Percentiles rank a stretch among this genome's conserved stretches.
Conservation (phyloP, 2,888 invertebrate species). For the Drosophila prolongata region DNA sequence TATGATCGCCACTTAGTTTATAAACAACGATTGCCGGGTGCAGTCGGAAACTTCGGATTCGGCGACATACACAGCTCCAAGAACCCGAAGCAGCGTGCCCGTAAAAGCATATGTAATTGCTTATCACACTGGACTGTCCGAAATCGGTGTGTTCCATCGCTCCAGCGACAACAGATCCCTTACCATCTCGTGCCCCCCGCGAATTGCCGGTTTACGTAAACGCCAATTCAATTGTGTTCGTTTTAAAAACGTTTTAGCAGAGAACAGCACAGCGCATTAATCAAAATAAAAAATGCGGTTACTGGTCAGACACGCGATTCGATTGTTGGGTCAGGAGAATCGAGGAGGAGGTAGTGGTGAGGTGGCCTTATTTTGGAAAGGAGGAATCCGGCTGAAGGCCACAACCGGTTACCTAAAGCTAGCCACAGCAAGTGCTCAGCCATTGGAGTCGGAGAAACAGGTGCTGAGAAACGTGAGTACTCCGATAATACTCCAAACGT, state of each 20-base stretch:
- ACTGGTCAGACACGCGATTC: slow-evolving; percentile 53
- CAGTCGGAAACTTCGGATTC: slow-evolving; percentile 27
- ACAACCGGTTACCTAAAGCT: slow-evolving; percentile 70
- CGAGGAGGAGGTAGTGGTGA: slow-evolving; percentile 4
- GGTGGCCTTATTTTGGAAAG: neutral
- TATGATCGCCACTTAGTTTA: slow-evolving; percentile 72
- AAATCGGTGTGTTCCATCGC: slow-evolving; percentile 47
- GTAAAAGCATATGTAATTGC: slow-evolving; percentile 49
- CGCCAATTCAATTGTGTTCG: slow-evolving; percentile 8
- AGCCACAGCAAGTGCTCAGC: slow-evolving; percentile 51
- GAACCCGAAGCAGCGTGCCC: neutral
- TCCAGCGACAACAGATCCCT: slow-evolving; percentile 38
- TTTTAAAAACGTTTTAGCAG: slow-evolving; percentile 15
- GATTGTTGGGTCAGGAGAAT: slow-evolving; percentile 41
- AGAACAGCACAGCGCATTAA: slow-evolving; percentile 22
- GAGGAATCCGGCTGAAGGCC: slow-evolving; percentile 33
- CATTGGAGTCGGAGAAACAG: slow-evolving; percentile 42
- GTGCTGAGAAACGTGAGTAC: slow-evolving; percentile 40
- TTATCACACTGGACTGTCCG: slow-evolving; percentile 59
- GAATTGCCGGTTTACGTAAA: slow-evolving; percentile 55
- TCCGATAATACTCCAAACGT: neutral
- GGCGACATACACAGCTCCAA: neutral
- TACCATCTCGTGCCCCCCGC: slow-evolving; percentile 31
- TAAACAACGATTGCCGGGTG: slow-evolving; percentile 64
- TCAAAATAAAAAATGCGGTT: slow-evolving; percentile 52